These are phyloP conservation scores for Schizotus pectinicornis DNA, from an alignment of 2,888 invertebrate genomes.

Conservation along the genomic window DNA sequence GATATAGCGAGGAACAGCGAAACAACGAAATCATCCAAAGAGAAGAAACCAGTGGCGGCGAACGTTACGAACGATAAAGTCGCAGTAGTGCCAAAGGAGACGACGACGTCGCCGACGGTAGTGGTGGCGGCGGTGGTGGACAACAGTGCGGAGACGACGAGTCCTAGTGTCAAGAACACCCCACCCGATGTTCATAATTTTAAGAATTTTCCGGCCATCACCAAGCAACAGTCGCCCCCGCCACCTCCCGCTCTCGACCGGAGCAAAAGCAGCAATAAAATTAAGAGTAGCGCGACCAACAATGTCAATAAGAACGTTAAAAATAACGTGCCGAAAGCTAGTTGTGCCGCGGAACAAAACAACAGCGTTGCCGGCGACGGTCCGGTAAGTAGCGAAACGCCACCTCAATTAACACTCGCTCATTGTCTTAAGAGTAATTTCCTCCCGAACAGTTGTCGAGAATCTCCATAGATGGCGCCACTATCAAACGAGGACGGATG, in stretches of 20 bases:
- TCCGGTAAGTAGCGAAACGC: constrained; percentile 41
- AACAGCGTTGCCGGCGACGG: constrained; percentile 43
- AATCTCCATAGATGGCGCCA: too few species aligned
- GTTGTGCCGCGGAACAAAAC: constrained; percentile 5
- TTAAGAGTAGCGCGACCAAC: constrained; percentile 26
- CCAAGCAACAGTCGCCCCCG: constrained; percentile 17
- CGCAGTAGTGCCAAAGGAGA: constrained; percentile 30
- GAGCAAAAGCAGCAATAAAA: constrained; percentile 32
- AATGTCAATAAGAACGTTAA: constrained; percentile 34
- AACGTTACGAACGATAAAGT: constrained; percentile 25
- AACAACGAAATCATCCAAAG: constrained; percentile 44
- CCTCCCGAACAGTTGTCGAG: too few species aligned
- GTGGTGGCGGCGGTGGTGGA: constrained; percentile 1
- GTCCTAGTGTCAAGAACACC: constrained; percentile 22
- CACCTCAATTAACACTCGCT: too few species aligned
- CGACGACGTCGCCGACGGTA: not conserved
- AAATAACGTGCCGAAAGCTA: constrained; percentile 28
- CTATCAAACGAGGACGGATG: too few species aligned
- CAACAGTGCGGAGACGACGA: constrained; percentile 3
- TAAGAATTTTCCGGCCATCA: constrained; percentile 53
- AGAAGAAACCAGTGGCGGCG: constrained; percentile 38
- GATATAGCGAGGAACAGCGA: constrained; percentile 73
- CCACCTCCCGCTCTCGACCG: constrained; percentile 13
- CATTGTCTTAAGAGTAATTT: too few species aligned
- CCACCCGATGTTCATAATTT: constrained; percentile 50